Evolutionary conservation across 2,113 vertebrate species (phyloP), one percentile per base, ranked within the genome.

Genomic region (Leptobrachium leishanense): DNA sequence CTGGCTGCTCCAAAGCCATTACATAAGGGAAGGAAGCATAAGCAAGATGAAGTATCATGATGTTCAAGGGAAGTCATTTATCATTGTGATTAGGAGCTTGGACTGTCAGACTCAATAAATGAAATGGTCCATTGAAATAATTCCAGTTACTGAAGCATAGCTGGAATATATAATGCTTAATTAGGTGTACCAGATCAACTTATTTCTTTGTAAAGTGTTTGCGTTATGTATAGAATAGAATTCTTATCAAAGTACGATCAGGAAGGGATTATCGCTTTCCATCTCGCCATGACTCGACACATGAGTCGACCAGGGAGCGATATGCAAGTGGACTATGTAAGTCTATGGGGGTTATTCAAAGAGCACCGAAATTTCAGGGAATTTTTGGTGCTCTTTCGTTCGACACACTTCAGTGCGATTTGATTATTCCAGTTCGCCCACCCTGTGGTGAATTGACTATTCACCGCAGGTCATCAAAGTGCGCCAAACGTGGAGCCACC

Each of bases 81-180:
- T 91, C 88, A 91, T 63, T 83, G 69, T 84, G 85, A 83, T 86
- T 89, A 88, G 88, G 76, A 90, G 86, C 85, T 87, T 88, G 70
- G 64, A 85, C 77, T 88, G 88, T 92, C 90, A 91, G 74, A 62
- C 72, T 86, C 73, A 0, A 87, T 89, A 90, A 88, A 87, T 84
- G 82, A 88, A 90, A 86, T 20, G 75, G 83, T 84, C 75, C 83
- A 77, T 83, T 88, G 86, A 85, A 87, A 83, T 39, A 84, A 83
- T 71, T 88, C 84, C 82, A 86, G 75, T 83, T 86, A 81, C 53
- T 83, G 87, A 89, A 85, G 86, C 78, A 0, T 83, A 80, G 64
- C 72, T 81, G 74, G 68, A 84, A 88, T 84, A 87, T 86, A 84
- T 87, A 86, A 86, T 86, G 78, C 82, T 84, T 91, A 89, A 89